These are phyloP conservation scores for Acromyrmex heyeri DNA, from an alignment of 1,140 invertebrate species.

Conservation along the genomic window DNA sequence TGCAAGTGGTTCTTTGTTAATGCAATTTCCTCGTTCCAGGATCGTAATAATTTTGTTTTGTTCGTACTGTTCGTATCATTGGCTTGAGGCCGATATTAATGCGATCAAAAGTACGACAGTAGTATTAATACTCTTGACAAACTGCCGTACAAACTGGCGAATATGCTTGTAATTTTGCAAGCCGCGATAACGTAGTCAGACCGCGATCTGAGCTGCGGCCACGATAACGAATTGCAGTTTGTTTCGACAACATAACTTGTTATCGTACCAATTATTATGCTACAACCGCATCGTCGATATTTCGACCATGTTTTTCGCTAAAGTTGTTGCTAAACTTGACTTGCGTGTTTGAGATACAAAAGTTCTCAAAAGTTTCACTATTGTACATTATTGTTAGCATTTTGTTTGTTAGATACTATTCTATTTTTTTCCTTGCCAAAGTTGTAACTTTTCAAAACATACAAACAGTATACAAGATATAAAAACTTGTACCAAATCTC, in stretches of 20 bases:
- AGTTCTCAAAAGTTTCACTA: slow-evolving; percentile 33
- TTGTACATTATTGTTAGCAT: slow-evolving; percentile 13
- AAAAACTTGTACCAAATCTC: slow-evolving; percentile 3
- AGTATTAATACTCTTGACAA: slow-evolving; percentile 44
- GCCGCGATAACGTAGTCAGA: slow-evolving; percentile 48
- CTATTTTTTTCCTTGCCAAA: background rate
- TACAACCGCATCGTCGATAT: slow-evolving; percentile 51
- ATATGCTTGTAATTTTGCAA: slow-evolving; percentile 45
- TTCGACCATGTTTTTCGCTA: slow-evolving; percentile 39
- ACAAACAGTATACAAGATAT: slow-evolving; percentile 6
- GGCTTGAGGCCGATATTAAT: slow-evolving; percentile 43
- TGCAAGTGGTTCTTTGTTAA: slow-evolving; percentile 8
- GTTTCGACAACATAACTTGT: slow-evolving; percentile 45
- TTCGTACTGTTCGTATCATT: slow-evolving; percentile 32
- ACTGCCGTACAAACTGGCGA: slow-evolving; percentile 47
- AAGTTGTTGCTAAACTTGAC: slow-evolving; percentile 41
- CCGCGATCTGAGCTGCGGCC: slow-evolving; percentile 52
- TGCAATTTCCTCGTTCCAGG: slow-evolving; percentile 16
- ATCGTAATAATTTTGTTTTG: slow-evolving; percentile 18
- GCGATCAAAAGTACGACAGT: slow-evolving; percentile 55
- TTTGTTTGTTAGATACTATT: background rate
- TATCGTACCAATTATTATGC: slow-evolving; percentile 53
- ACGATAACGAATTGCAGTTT: slow-evolving; percentile 57
- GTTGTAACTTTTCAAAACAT: background rate
- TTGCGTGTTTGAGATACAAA: slow-evolving; percentile 16